Evolutionary conservation across 2,113 vertebrate genomes (phyloP), one percentile per base, ranked within the genome.

Genomic region (Haemorhous mexicanus): DNA sequence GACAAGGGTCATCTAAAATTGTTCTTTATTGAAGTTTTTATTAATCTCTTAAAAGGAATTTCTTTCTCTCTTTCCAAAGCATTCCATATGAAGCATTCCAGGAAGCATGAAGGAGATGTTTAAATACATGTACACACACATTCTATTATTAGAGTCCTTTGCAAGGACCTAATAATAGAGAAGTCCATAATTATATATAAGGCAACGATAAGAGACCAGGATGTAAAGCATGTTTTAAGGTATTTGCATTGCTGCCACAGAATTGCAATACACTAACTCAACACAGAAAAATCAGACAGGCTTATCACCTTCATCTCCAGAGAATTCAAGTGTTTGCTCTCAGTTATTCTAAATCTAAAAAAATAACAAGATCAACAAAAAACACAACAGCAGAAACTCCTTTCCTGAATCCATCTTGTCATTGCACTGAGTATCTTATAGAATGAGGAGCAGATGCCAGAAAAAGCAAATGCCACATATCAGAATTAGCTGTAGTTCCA

Each of bases 161-260:
- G 68, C 72, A 70, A 84, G 21, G 56, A 50, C 13, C 86, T 90
- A 92, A 78, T 70, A 93, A 95, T 89, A 95, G 90, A 66, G 62
- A 20, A 11, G 13, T 9, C 80, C 56, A 33, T 46, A 84, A 70
- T 75, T 79, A 87, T 0, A 0, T 47, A 44, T 37, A 74, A 85
- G 56, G 82, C 63, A 79, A 66, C 37, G 86, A 50, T 16, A 90
- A 69, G 83, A 75, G 35, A 59, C 73, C 27, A 22, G 14, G 7
- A 76, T 17, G 26, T 10, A 80, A 86, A 58, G 43, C 52, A 61
- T 20, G 47, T 47, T 87, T 74, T 37, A 79, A 89, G 49, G 61
- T 41, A 63, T 19, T 61, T n/a, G 47, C 56, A 24, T 8, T 58
- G 59, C 85, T 88, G 55, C 67, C 74, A 49, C 39, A 47, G 19